Conservation (phyloP, 2,888 invertebrate genomes). For the Hipparchia sbordonii region DNA sequence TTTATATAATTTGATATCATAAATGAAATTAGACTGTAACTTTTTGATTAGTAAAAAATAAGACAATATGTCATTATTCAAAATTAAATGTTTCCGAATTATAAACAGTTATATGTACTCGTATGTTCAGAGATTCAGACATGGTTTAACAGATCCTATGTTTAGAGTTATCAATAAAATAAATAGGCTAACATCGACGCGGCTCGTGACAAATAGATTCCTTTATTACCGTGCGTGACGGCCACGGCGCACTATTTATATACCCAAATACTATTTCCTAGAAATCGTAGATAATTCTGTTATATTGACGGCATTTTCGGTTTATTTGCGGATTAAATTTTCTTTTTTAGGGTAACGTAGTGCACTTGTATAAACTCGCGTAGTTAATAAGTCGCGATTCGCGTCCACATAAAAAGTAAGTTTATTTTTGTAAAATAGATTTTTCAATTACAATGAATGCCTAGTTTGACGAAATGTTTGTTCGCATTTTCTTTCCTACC, state of each 20-base stretch:
- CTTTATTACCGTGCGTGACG: conserved; percentile 24
- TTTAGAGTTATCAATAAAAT: not conserved
- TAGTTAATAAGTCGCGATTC: no score
- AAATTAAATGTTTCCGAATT: no score
- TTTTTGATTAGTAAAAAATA: no score
- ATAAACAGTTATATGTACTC: no score
- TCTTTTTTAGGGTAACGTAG: conserved; percentile 2
- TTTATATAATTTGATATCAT: no score
- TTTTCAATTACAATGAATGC: no score
- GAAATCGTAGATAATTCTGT: conserved; percentile 32
- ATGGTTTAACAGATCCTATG: not conserved
- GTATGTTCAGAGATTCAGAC: not conserved
- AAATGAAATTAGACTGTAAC: no score
- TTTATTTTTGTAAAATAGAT: no score
- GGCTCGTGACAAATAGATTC: conserved; percentile 11
- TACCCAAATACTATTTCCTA: conserved; percentile 38
- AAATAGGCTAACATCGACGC: not conserved
- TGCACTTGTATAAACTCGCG: not conserved
- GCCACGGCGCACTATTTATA: conserved; percentile 34
- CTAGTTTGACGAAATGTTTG: no score
- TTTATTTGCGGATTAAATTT: conserved; percentile 47
- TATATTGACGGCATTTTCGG: conserved; percentile 38
- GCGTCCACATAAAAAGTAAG: no score
- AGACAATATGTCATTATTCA: no score
- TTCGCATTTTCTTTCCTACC: no score